Conservation (phyloP, 2,888 invertebrate species). For the Drosophila putrida region DNA sequence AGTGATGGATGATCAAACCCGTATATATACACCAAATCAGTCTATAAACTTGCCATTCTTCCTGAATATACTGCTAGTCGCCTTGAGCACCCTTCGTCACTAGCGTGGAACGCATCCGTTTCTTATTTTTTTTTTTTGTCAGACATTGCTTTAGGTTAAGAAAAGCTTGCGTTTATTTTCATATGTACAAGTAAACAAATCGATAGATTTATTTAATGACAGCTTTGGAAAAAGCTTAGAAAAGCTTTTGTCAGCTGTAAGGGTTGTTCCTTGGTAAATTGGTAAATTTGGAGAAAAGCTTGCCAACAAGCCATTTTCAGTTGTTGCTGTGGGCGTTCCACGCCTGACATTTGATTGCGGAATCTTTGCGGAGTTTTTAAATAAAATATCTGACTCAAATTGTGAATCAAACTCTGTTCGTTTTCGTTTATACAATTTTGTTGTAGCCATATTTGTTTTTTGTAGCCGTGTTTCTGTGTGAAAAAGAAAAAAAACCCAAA, state of each 20-base stretch:
- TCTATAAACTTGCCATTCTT: no score
- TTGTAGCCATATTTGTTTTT: neutral
- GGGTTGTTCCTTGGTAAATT: conserved; percentile 33
- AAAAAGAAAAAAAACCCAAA: no score
- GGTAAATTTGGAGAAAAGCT: conserved; percentile 4
- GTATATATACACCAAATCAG: no score
- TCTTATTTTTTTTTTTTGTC: no score
- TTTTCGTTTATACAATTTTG: neutral
- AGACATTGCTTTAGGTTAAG: no score
- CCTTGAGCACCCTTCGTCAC: no score
- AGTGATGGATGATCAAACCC: no score
- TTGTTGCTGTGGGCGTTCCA: conserved; percentile 68
- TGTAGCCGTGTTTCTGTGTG: neutral
- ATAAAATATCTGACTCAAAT: neutral
- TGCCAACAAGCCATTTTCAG: conserved; percentile 32
- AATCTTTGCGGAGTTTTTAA: conserved; percentile 3
- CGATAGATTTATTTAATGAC: neutral
- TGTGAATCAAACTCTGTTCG: neutral
- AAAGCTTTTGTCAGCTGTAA: conserved; percentile 46
- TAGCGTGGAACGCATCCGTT: no score
- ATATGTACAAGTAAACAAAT: neutral
- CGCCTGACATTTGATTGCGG: conserved; percentile 25
- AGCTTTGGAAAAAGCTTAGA: conserved; percentile 31
- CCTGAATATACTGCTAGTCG: no score
- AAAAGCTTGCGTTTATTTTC: no score